Conservation (phyloP, 2,888 invertebrate species). For the Apodemia zela region DNA sequence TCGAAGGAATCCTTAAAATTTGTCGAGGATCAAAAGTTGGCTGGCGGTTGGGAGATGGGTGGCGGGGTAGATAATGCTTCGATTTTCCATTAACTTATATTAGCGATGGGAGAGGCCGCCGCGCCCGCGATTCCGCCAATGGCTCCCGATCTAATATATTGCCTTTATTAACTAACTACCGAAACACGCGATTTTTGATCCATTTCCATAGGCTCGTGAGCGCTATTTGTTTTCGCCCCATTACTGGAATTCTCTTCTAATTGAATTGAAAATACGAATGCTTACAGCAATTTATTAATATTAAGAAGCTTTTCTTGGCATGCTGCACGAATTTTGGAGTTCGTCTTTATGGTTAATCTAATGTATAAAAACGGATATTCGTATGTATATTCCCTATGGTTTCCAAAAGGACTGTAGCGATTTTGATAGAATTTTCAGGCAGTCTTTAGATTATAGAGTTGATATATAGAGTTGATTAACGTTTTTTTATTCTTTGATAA, state of each 20-base stretch:
- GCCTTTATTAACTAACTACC: slow-evolving; percentile 68
- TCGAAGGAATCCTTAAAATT: slow-evolving; percentile 77
- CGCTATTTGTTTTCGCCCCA: slow-evolving; percentile 69
- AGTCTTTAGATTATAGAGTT: no score
- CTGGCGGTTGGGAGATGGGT: slow-evolving; percentile 41
- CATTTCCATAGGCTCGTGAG: slow-evolving; percentile 64
- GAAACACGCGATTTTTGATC: slow-evolving; percentile 77
- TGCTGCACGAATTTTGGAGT: neutral
- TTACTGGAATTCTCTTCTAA: slow-evolving; percentile 62
- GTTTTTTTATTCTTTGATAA: no score
- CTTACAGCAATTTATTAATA: neutral
- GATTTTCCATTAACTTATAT: slow-evolving; percentile 78
- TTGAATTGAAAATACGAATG: slow-evolving; percentile 53
- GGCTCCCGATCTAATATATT: slow-evolving; percentile 68
- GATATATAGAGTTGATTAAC: no score
- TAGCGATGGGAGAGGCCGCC: slow-evolving; percentile 68
- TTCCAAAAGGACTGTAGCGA: no score
- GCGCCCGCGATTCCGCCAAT: slow-evolving; percentile 56
- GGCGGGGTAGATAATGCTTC: slow-evolving; percentile 70
- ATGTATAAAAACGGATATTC: no score
- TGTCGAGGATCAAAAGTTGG: slow-evolving; percentile 76
- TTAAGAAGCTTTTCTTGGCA: neutral
- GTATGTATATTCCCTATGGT: no score
- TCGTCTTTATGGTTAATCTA: no score
- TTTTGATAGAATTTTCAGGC: no score